These are phyloP conservation scores for Drosophila suboccidentalis DNA, from an alignment of 2,888 invertebrate species.

Conservation along the genomic window DNA sequence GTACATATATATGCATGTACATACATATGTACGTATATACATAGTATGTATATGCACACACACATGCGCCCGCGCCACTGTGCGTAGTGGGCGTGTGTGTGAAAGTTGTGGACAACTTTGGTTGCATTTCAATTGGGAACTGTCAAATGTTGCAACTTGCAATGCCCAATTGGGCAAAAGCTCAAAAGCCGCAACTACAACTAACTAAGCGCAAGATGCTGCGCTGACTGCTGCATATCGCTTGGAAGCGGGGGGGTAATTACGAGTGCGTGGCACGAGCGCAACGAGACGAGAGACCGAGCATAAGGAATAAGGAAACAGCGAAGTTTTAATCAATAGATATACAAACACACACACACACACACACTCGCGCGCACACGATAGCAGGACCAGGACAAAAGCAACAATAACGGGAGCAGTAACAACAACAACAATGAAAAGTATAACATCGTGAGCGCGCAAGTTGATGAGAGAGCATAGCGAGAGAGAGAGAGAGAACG, in stretches of 20 bases:
- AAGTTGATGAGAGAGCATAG: slow-evolving; percentile 39
- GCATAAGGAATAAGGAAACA: slow-evolving; percentile 64
- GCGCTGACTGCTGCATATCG: slow-evolving; percentile 39
- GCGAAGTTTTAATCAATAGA: slow-evolving; percentile 78
- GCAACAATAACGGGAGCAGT: slow-evolving; percentile 57
- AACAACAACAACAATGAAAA: slow-evolving; percentile 54
- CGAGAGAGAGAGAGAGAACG: slow-evolving; percentile 6
- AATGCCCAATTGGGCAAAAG: slow-evolving; percentile 40
- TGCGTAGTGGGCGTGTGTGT: slow-evolving; percentile 42
- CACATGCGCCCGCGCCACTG: slow-evolving; percentile 19
- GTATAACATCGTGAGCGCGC: slow-evolving; percentile 53
- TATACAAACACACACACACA: slow-evolving; percentile 45
- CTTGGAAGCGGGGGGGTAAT: slow-evolving; percentile 21
- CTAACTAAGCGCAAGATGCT: slow-evolving; percentile 43
- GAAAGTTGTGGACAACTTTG: slow-evolving; percentile 4
- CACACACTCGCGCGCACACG: slow-evolving; percentile 10
- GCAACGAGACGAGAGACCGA: slow-evolving; percentile 35
- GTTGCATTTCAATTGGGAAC: slow-evolving; percentile 30
- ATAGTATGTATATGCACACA: slow-evolving; percentile 21
- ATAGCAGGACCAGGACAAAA: slow-evolving; percentile 46
- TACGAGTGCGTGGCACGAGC: slow-evolving; percentile 60
- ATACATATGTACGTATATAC: slow-evolving; percentile 13
- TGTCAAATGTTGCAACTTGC: slow-evolving; percentile 55
- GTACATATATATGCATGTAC: not conserved
- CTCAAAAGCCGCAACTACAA: slow-evolving; percentile 33